Evolutionary conservation across 2,888 invertebrate species (phyloP).

Genomic region (Chymomyza fuscimana): DNA sequence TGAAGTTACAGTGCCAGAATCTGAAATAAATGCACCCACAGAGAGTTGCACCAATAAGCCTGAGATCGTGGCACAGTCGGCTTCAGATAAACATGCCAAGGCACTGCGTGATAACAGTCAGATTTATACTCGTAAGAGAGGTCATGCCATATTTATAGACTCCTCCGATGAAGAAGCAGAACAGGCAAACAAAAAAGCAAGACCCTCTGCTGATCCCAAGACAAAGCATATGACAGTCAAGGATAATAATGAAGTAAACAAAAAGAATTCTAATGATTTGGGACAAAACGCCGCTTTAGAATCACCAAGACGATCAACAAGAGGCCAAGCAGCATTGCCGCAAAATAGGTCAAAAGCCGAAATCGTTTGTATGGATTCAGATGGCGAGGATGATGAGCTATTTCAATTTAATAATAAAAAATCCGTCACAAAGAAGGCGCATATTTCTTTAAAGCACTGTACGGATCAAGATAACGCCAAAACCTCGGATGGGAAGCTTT

Average conservation of each 20-base stretch:
- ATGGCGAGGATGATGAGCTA: neutral
- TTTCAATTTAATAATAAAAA: neutral
- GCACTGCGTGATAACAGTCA: neutral
- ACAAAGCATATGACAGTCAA: neutral
- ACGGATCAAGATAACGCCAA: slow-evolving; percentile 1
- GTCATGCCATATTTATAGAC: slow-evolving; percentile 37
- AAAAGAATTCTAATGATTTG: neutral
- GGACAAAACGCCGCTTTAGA: neutral
- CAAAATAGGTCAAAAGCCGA: neutral
- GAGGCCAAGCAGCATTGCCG: slow-evolving; percentile 3
- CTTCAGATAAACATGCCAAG: neutral
- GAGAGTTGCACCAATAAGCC: neutral
- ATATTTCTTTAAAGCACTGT: neutral
- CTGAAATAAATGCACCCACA: neutral
- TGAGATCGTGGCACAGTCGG: neutral
- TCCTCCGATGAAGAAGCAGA: slow-evolving; percentile 16
- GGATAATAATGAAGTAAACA: neutral
- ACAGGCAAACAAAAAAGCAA: slow-evolving; percentile 20
- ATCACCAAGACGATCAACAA: slow-evolving; percentile 29
- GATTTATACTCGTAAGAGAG: slow-evolving; percentile 15
- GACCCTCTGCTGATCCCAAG: neutral
- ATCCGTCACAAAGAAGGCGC: neutral
- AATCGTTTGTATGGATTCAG: neutral
- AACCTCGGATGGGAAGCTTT: too few species aligned
- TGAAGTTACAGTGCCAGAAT: slow-evolving; percentile 2